These are phyloP conservation scores for Carabus problematicus DNA, from an alignment of 2,888 invertebrate genomes.

Conservation along the genomic window DNA sequence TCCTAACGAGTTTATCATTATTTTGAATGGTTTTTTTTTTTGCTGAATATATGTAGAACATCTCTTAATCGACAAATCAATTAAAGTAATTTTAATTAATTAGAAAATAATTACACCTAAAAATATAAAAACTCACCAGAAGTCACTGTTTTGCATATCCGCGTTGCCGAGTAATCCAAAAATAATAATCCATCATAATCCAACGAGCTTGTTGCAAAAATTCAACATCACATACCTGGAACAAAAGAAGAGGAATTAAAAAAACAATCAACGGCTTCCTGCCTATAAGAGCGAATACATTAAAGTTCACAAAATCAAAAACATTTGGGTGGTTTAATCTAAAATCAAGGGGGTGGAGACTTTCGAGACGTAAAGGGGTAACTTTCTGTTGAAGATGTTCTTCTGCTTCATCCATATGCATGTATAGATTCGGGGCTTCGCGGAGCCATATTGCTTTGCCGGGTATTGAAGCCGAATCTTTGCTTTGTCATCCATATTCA, in stretches of 20 bases:
- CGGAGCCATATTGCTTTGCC: constrained; percentile 35
- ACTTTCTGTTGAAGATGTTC: constrained; percentile 21
- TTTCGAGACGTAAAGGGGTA: too few relatives aligned
- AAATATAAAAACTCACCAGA: constrained; percentile 28
- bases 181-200: constrained; percentile 34
- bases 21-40: too few relatives aligned
- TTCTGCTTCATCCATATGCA: constrained; percentile 40
- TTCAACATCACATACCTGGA: constrained; percentile 38
- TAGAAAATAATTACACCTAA: not conserved
- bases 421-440: constrained; percentile 33
- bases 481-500: constrained; percentile 38
- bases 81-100: not conserved
- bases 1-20: too few relatives aligned
- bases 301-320: constrained; percentile 3
- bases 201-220: constrained; percentile 7
- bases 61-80: too few relatives aligned
- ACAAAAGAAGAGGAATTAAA: constrained; percentile 25
- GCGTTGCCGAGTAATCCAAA: constrained; percentile 13
- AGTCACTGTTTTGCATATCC: constrained; percentile 11
- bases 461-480: constrained; percentile 39
- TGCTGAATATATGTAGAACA: too few relatives aligned
- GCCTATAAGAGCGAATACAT: not conserved
- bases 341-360: constrained; percentile 6
- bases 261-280: not conserved
- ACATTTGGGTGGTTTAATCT: constrained; percentile 8